phyloP scores from a whole-genome alignment of 2,888 invertebrate genomes.

The Drosophila kanekoi region DNA sequence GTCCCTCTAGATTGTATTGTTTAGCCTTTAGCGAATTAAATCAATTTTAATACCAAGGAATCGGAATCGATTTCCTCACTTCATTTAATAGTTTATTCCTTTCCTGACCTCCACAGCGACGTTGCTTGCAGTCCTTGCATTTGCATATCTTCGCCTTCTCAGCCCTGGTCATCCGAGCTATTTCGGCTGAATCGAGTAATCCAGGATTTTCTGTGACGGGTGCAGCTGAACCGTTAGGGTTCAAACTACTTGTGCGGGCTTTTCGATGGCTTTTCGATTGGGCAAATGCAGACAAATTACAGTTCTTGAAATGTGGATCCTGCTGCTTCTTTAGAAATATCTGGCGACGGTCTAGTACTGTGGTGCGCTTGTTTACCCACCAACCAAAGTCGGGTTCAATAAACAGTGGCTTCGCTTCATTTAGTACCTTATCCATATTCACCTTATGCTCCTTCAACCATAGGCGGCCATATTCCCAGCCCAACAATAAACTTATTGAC shows the following conservation, averaged over 20 bases:
- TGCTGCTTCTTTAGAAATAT: conserved; percentile 35
- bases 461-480: conserved; percentile 53
- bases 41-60: conserved; percentile 46
- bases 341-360: conserved; percentile 39
- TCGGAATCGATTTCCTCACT: neutral
- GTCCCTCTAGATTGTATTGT: neutral
- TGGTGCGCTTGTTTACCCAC: conserved; percentile 49
- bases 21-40: neutral
- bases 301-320: conserved; percentile 44
- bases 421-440: conserved; percentile 6
- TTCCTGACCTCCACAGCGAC: conserved; percentile 17
- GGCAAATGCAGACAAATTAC: conserved; percentile 43
- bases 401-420: conserved; percentile 23
- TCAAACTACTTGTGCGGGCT: neutral
- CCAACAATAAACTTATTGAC: conserved; percentile 38
- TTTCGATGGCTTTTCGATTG: conserved; percentile 24
- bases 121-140: conserved; percentile 41
- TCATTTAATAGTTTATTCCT: conserved; percentile 14
- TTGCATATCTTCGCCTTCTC: conserved; percentile 30
- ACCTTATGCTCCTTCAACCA: conserved; percentile 49
- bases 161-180: neutral
- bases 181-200: neutral
- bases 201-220: neutral
- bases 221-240: neutral
- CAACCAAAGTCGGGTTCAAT: conserved; percentile 48